Evolutionary conservation across 2,888 invertebrate species (phyloP).

Genomic region (Allygus modestus): DNA sequence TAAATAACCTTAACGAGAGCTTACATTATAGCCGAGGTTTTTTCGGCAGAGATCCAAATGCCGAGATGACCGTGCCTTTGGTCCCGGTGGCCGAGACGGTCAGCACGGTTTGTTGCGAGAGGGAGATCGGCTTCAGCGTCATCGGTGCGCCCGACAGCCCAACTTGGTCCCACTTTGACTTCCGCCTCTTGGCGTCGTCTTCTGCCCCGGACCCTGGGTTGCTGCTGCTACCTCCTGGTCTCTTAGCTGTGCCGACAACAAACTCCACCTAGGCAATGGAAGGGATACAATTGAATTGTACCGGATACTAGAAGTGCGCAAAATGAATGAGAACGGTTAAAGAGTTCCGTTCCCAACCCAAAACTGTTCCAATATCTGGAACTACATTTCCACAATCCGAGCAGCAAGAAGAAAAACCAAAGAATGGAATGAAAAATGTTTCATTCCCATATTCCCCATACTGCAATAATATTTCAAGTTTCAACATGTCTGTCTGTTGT

Average conservation of each 20-base stretch:
- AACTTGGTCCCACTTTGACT: conserved; percentile 96
- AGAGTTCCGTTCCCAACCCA: no score
- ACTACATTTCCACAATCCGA: no score
- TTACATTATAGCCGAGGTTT: conserved; percentile 76
- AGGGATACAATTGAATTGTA: no score
- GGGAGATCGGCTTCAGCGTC: conserved; percentile 81
- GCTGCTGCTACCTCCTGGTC: conserved; percentile 70
- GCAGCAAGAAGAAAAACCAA: no score
- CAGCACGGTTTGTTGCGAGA: conserved; percentile 83
- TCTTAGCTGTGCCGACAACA: conserved; percentile 83
- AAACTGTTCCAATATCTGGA: no score
- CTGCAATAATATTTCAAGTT: no score
- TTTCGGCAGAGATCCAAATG: conserved; percentile 93
- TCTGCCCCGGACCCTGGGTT: conserved; percentile 75
- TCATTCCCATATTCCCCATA: no score
- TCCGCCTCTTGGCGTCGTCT: conserved; percentile 87
- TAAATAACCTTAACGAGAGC: no score
- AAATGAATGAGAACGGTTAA: no score
- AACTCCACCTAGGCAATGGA: conserved; percentile 80
- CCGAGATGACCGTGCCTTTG: conserved; percentile 94
- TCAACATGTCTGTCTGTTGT: no score
- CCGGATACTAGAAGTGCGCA: no score
- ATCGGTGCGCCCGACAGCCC: conserved; percentile 75
- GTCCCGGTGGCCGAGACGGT: conserved; percentile 92
- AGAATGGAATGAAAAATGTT: no score